These are phyloP conservation scores for Nothobranchius kuhntae DNA, from an alignment of 2,113 vertebrate species.

Conservation along the genomic window DNA sequence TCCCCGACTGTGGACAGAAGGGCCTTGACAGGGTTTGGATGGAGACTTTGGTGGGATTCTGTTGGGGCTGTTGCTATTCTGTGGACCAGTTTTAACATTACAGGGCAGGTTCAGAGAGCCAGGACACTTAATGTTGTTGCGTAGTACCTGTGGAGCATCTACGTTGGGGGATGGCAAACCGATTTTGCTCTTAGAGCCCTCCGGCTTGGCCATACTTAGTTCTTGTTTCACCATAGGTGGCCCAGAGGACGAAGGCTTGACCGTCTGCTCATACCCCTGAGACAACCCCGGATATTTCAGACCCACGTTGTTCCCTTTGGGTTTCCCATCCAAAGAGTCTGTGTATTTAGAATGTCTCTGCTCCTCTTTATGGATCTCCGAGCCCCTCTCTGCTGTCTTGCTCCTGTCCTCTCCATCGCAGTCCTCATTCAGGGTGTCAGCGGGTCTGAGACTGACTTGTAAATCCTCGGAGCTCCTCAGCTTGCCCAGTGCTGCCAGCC, in stretches of 20 bases:
- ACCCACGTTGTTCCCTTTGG: slow-evolving; percentile 60
- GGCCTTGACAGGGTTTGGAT: slow-evolving; percentile 78
- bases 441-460: slow-evolving; percentile 42
- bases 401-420: slow-evolving; percentile 52
- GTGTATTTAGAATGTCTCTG: slow-evolving; percentile 70
- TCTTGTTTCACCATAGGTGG: slow-evolving; percentile 78
- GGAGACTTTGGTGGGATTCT: slow-evolving; percentile 89
- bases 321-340: slow-evolving; percentile 72
- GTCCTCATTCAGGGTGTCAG: slow-evolving; percentile 44
- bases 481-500: slow-evolving; percentile 85
- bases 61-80: slow-evolving; percentile 83
- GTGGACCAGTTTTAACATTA: slow-evolving; percentile 78
- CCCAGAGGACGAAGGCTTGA: slow-evolving; percentile 74
- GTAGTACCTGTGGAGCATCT: slow-evolving; percentile 73
- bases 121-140: slow-evolving; percentile 83
- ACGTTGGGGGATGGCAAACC: slow-evolving; percentile 76
- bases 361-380: slow-evolving; percentile 68
- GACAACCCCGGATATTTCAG: slow-evolving; percentile 81
- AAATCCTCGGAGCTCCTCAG: slow-evolving; percentile 80
- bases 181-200: slow-evolving; percentile 82
- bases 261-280: slow-evolving; percentile 68
- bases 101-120: slow-evolving; percentile 77
- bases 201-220: slow-evolving; percentile 78
- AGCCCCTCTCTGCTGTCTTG: slow-evolving; percentile 63
- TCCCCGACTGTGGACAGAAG: slow-evolving; percentile 59